These are phyloP conservation scores for Falco berigora DNA, from an alignment of 2,797 vertebrate genomes.

Conservation along the genomic window DNA sequence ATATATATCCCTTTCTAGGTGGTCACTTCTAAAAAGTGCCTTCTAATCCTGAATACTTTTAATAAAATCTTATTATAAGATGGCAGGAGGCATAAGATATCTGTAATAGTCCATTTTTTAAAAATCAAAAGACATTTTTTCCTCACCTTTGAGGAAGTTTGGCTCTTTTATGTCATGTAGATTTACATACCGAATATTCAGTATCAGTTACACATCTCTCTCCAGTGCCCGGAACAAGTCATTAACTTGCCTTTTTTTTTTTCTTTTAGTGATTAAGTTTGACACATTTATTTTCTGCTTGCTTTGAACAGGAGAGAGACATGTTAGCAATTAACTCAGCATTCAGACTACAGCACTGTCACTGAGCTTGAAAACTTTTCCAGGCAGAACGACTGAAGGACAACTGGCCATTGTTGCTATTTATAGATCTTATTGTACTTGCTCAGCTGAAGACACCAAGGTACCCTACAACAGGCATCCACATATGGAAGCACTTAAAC, in stretches of 20 bases:
- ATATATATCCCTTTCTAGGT: neutral
- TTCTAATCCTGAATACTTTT: neutral
- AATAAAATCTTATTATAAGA: neutral
- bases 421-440: neutral
- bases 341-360: neutral
- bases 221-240: neutral
- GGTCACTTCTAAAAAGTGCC: neutral
- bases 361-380: neutral
- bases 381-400: neutral
- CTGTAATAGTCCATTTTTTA: neutral
- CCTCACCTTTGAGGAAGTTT: neutral
- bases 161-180: neutral
- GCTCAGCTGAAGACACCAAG: neutral
- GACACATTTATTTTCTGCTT: neutral
- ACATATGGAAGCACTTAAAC: accelerated
- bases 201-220: neutral
- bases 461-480: neutral
- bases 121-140: neutral
- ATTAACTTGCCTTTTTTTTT: neutral
- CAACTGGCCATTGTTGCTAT: accelerated
- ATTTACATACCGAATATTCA: neutral
- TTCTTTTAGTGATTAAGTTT: neutral
- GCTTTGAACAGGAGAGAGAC: neutral
- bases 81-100: neutral
- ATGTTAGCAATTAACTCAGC: neutral